Conservation (phyloP, 2,113 vertebrate genomes). For the Neolamprologus sp. region DNA sequence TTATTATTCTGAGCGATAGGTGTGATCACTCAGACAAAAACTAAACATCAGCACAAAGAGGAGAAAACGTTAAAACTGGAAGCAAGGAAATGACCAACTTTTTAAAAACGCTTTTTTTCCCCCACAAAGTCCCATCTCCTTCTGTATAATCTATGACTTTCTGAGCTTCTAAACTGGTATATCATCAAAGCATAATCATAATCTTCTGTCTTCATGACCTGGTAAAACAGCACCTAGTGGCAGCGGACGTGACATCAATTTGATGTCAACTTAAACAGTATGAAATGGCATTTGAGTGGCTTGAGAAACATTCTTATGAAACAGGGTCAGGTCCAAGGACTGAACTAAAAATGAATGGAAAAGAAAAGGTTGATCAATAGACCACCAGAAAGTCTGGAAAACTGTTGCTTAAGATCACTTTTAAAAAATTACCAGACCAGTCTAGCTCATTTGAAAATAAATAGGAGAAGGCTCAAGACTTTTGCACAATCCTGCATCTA, state of each 20-base stretch:
- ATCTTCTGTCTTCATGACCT: neutral
- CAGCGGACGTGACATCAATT: neutral
- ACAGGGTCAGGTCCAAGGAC: neutral
- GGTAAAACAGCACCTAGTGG: neutral
- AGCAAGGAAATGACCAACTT: neutral
- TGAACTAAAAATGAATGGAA: neutral
- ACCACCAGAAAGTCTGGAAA: neutral
- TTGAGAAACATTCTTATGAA: neutral
- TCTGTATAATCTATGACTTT: neutral
- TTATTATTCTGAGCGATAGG: neutral
- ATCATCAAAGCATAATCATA: neutral
- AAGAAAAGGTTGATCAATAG: fast-evolving
- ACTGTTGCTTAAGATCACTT: neutral
- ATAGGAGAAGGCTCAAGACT: neutral
- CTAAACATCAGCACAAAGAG: neutral
- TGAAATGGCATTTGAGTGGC: neutral
- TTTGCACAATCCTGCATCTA: neutral
- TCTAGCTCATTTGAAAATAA: neutral
- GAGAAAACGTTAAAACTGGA: neutral
- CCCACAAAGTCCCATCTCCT: neutral
- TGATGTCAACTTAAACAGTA: neutral
- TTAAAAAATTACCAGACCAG: neutral
- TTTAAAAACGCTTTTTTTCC: fast-evolving
- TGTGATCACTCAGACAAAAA: neutral
- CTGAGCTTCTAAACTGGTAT: neutral